A percentile compares a stretch with the other conserved stretches of the same genome.
phyloP scores from a whole-genome alignment of 23 tunicate species.

The Halocynthia aurantium region DNA sequence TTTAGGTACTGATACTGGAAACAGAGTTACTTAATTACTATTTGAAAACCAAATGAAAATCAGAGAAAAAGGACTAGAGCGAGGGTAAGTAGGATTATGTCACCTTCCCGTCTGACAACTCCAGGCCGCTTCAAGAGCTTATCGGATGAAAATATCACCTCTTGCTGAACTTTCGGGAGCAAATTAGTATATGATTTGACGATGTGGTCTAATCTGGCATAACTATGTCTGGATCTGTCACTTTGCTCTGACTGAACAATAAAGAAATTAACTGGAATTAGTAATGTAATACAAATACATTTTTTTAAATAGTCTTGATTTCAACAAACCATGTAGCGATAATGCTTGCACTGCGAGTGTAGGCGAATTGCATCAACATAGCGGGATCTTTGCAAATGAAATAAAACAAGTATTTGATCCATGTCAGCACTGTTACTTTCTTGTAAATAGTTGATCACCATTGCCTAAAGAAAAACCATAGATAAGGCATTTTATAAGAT shows the following conservation, averaged over 20 bases:
- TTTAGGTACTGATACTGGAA: constrained; percentile 21
- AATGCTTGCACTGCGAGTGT: constrained; percentile 34
- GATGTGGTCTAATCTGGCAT: constrained; percentile 41
- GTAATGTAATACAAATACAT: not conserved
- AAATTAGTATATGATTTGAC: constrained; percentile 44
- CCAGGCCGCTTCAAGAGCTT: constrained; percentile 13
- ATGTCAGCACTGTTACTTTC: constrained; percentile 33
- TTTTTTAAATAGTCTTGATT: no score
- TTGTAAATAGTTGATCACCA: constrained; percentile 39
- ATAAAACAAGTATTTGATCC: constrained; percentile 38
- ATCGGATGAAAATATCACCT: constrained; percentile 14
- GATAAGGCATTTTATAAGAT: not conserved
- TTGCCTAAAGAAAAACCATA: constrained; percentile 15
- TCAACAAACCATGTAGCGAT: constrained; percentile 36
- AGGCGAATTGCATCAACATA: constrained; percentile 50
- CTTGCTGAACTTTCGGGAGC: constrained; percentile 44
- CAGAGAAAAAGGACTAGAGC: no score
- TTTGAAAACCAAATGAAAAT: no score
- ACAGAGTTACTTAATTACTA: not conserved
- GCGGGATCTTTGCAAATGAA: constrained; percentile 38
- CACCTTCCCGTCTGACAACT: constrained; percentile 51
- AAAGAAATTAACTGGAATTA: not conserved
- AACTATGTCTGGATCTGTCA: constrained; percentile 17
- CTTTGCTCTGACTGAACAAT: constrained; percentile 38
- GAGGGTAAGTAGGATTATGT: not conserved